phyloP scores from a whole-genome alignment of 1,140 invertebrate genomes.

The Drosophila baimaii region DNA sequence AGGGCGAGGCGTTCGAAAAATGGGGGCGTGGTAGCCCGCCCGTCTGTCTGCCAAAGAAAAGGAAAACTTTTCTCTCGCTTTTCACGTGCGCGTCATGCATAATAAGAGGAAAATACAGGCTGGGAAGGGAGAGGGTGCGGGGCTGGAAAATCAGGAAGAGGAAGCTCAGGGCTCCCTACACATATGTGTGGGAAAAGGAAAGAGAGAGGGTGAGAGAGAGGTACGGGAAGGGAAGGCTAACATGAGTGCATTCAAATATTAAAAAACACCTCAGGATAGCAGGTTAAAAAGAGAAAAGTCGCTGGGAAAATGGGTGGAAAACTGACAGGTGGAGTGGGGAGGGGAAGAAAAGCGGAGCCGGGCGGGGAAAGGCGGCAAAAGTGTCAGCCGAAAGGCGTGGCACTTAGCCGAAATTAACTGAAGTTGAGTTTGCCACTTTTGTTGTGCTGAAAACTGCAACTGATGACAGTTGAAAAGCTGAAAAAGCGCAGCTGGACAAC shows the following conservation, averaged over 20 bases:
- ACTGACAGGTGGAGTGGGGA: neutral
- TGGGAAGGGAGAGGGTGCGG: neutral
- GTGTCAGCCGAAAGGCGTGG: conserved; percentile 29
- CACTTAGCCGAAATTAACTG: conserved; percentile 59
- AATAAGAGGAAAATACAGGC: conserved; percentile 55
- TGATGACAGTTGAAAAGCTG: conserved; percentile 60
- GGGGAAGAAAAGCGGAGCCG: too few species aligned
- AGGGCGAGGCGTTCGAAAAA: conserved; percentile 1
- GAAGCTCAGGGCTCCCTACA: neutral
- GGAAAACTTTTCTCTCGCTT: conserved; percentile 58
- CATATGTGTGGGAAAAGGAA: conserved; percentile 39
- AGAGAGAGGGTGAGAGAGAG: neutral
- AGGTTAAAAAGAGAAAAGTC: conserved; percentile 19
- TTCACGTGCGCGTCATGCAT: conserved; percentile 59
- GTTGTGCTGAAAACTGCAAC: conserved; percentile 40
- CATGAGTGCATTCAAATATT: conserved; percentile 73
- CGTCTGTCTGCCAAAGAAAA: conserved; percentile 57
- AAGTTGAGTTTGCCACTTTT: conserved; percentile 42
- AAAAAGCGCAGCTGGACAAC: conserved; percentile 27
- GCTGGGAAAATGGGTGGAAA: conserved; percentile 1
- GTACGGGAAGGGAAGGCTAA: conserved; percentile 11
- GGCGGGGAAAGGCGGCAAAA: neutral
- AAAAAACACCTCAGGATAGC: conserved; percentile 57
- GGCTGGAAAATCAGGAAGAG: conserved; percentile 27
- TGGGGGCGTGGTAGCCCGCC: conserved; percentile 20